These are phyloP conservation scores for Murina feae DNA, from an alignment of 2,113 vertebrate genomes.

Conservation along the genomic window DNA sequence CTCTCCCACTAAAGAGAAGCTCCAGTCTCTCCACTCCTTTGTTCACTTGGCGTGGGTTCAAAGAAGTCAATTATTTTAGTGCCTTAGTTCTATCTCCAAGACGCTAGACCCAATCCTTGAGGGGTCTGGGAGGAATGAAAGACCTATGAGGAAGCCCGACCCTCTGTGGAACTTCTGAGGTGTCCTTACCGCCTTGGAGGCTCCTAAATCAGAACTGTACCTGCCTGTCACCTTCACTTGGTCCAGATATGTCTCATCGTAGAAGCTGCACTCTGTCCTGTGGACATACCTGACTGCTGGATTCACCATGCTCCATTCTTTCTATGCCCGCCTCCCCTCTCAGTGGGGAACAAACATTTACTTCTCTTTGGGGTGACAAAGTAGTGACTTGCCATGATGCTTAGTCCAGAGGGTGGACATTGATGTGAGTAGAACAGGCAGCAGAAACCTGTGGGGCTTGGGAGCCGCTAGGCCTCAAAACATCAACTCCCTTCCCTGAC, in stretches of 20 bases:
- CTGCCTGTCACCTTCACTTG: neutral
- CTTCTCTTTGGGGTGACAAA: neutral
- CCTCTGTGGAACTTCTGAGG: neutral
- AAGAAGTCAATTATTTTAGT: neutral
- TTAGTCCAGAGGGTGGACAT: neutral
- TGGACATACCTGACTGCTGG: neutral
- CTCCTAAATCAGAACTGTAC: neutral
- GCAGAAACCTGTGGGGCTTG: neutral
- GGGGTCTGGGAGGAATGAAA: neutral
- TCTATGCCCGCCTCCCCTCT: neutral
- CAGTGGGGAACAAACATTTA: neutral
- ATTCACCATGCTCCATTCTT: neutral
- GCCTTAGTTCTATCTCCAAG: neutral
- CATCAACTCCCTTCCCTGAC: neutral
- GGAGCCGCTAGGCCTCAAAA: neutral
- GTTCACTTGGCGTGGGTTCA: neutral
- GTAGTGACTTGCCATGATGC: neutral
- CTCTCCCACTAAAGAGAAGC: neutral
- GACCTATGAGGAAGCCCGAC: neutral
- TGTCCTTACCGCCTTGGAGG: neutral
- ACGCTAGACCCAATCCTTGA: neutral
- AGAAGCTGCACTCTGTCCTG: rapidly evolving
- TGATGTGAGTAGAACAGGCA: neutral
- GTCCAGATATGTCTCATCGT: neutral
- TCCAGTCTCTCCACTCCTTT: neutral